Base-by-base conservation (phyloP, 1,140 invertebrate genomes). In the Forficula auricularia region DNA sequence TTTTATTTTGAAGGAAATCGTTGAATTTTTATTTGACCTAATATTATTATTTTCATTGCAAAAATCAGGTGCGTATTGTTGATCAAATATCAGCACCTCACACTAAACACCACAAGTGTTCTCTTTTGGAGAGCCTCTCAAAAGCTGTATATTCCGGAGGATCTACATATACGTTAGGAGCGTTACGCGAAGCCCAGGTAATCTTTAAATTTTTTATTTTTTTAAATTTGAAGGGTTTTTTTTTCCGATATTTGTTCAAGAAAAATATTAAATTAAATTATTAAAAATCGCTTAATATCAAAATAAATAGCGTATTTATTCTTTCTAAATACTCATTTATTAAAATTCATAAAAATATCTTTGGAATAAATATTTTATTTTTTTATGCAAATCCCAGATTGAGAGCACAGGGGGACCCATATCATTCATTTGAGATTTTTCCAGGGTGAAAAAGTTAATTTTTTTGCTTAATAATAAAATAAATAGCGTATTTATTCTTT, bases 121-220 rank as follows among this genome's bases (percentile, higher is more conserved):
- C 64, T 0, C 53, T 80, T 15, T 50, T 80, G 10, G 70, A 73
- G 46, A 62, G 72, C 40, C 66, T 77, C 48, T 54, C 80, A 4
- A 67, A 64, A 7, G 64, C 65, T 32, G 62, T 54, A 31, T 80
- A 77, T 50, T 65, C 61, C 13, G 76, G 76, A 8, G 77, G 77
- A 4, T 75, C 72, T 18, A 81, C 77, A 3, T 78, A 70, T 50
- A 82, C 77, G 0, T 57, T 73, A 19, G 77, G 76, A 12, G 77
- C 77, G 4, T 63, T 80, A 40, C 50, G 70, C 27, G 67, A 73
- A 54, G 77, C 77, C 12, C 63, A 75, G 56, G 75, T 77, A 54
- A 36, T n/a, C n/a, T n/a, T n/a, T n/a, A n/a, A n/a, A n/a, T n/a
- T n/a, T n/a, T n/a, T n/a, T n/a, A n/a, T n/a, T n/a, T n/a, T n/a